These are phyloP conservation scores for Holothuria glaberrima DNA, from an alignment of 35 echinoderm and acorn worm genomes.

Conservation along the genomic window DNA sequence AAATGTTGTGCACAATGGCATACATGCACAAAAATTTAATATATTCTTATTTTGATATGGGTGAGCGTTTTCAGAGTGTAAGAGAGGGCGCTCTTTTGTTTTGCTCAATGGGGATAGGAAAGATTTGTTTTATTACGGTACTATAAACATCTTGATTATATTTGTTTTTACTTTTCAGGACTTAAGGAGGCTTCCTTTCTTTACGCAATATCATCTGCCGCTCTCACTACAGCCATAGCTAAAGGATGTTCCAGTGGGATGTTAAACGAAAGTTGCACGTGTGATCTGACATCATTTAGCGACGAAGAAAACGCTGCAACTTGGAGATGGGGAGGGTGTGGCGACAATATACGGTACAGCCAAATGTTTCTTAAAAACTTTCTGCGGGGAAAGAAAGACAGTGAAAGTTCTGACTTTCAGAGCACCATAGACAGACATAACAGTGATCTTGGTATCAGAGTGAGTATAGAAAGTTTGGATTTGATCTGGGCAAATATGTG, in stretches of 20 bases:
- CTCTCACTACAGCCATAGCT: constrained; percentile 79
- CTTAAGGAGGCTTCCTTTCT: constrained; percentile 85
- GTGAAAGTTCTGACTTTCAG: constrained; percentile 58
- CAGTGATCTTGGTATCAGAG: constrained; percentile 89
- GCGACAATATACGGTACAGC: constrained; percentile 91
- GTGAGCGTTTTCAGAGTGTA: too few relatives aligned
- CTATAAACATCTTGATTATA: neutral
- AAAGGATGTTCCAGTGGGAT: constrained; percentile 78
- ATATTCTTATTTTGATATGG: too few relatives aligned
- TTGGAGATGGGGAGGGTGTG: constrained; percentile 97
- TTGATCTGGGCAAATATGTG: too few relatives aligned
- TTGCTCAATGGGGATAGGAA: too few relatives aligned
- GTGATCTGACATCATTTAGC: constrained; percentile 77
- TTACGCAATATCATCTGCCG: constrained; percentile 85
- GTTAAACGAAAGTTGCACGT: constrained; percentile 67
- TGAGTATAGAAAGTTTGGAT: constrained; percentile 37
- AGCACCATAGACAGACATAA: constrained; percentile 88
- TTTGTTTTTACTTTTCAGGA: constrained; percentile 41
- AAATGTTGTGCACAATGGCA: too few relatives aligned
- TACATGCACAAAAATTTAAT: too few relatives aligned
- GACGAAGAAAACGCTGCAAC: constrained; percentile 75
- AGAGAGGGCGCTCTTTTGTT: too few relatives aligned
- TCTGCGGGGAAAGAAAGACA: constrained; percentile 56
- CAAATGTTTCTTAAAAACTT: constrained; percentile 90
- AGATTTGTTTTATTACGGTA: too few relatives aligned